phyloP scores from a whole-genome alignment of 30 jellyfish, hydroid and myxozoan genomes.

The Hydractinia symbiolongicarpus region DNA sequence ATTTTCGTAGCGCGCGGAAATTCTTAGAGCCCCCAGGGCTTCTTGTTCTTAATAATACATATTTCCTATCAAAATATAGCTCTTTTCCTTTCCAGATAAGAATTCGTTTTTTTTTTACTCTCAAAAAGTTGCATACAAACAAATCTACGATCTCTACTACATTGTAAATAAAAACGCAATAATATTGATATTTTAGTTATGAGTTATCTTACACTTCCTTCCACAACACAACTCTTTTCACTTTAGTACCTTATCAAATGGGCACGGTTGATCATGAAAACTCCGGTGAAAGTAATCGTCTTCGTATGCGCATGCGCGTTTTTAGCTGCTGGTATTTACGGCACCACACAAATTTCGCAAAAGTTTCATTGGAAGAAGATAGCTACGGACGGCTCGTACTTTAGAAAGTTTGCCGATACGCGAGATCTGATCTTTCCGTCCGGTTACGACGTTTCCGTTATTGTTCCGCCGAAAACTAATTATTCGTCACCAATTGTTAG shows the following conservation, averaged over 20 bases:
- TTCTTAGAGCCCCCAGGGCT: no score
- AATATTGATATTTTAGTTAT: neutral
- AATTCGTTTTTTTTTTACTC: no score
- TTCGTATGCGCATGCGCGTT: conserved; percentile 28
- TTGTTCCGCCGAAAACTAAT: conserved; percentile 30
- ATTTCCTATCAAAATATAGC: no score
- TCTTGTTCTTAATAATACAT: no score
- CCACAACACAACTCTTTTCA: no score
- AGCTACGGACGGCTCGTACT: conserved; percentile 57
- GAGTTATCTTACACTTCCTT: no score
- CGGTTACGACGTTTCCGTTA: conserved; percentile 29
- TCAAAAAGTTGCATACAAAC: no score
- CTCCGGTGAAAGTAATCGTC: conserved; percentile 29
- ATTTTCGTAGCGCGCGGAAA: no score
- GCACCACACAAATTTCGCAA: conserved; percentile 46
- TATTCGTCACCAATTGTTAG: conserved; percentile 15
- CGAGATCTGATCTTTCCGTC: conserved; percentile 32
- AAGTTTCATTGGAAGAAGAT: conserved; percentile 40
- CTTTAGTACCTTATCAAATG: conserved; percentile 21
- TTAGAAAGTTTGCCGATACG: conserved; percentile 33
- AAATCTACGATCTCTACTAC: no score
- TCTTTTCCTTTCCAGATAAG: no score
- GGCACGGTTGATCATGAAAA: conserved; percentile 28
- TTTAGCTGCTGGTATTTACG: conserved; percentile 42
- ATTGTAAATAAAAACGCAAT: neutral